Evolutionary conservation across 1,140 invertebrate species (phyloP), one percentile per base, ranked within the genome.

Genomic region (Brachionus sp.): DNA sequence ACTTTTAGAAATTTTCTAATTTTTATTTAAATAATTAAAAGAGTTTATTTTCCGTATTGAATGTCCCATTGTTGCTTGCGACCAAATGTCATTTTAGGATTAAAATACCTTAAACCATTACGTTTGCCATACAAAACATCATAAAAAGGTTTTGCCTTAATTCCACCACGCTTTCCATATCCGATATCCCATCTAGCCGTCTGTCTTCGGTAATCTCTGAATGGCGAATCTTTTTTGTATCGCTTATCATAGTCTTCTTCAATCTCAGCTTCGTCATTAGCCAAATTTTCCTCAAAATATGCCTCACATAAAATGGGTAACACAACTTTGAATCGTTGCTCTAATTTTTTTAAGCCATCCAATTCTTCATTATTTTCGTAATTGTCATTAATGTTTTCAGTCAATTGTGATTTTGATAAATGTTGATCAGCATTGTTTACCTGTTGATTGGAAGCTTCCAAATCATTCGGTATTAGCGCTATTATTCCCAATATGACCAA

Each of bases 31-130:
- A 57, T 57, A 6, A 57, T 19, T 23, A 9, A 57, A 23, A 23
- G 3, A 10, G 6, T n/a, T 50, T 62, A 80, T 66, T 80, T 80
- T 13, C 77, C 77, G 23, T 80, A 80, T 66, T 80, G 77, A 53
- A 80, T 80, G 23, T 80, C 77, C 77, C 77, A 80, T 66, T 80
- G 77, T 66, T 80, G 77, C n/a, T 80, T 57, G 23, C 77, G 46
- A 13, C 77, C 77, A 66, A 80, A 80, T 5, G 77, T 62, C n/a
- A 62, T 42, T 80, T 80, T 80, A 10, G 77, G 77, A 80, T 62
- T 80, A 3, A 80, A 44, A 37, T 39, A 42, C 50, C 42, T 66
- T 6, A 80, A 23, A 37, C 39, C 46, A 23, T 33, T 66, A 42
- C 77, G 77, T 66, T 80, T 80, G 12, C 77, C 77, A 42, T 80